Evolutionary conservation across 2,888 invertebrate genomes (phyloP), one percentile per base, ranked within the genome.

Genomic region (Drosophila ustulata): DNA sequence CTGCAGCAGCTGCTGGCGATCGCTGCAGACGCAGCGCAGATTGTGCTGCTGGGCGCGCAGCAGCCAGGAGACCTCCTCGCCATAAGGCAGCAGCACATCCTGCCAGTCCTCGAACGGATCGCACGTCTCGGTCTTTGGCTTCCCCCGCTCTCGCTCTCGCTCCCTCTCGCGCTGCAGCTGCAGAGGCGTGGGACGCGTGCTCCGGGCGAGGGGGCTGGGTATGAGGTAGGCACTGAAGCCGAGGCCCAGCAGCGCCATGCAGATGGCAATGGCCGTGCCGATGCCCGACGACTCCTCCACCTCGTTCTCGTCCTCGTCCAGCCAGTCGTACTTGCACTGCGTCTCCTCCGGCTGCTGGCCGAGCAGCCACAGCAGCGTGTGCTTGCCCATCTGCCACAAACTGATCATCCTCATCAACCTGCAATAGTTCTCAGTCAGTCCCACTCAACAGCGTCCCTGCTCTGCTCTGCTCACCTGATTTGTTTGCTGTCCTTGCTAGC

Each of bases 241-340:
- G 11, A 82, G 11, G 0, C 43, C 49, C 6, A 13, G 47, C 28
- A 88, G 55, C 2, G 46, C 30, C 23, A 64, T 34, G 8, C 58
- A 66, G 25, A 84, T 55, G 0, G 64, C 34, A 28, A 76, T 25
- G 0, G 68, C 43, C 3, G 69, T 76, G 5, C 30, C 34, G 1
- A 66, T 11, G 25, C 73, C 81, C 7, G 87, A 82, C 0, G 76
- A 72, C 3, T 82, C 56, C 34, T 77, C 68, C 4, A 13, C 6
- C 0, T 53, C 55, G 11, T 0, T 18, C 5, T 68, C 47, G 3
- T 55, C 55, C 0, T 58, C 62, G 2, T 59, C 51, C 4, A 3
- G 3, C 8, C 30, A 50, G 9, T 55, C 51, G 25, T 47, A 34
- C 34, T 23, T 34, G 34, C 55, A 62, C 6, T 41, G 30, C 6